Percentiles rank a stretch among this genome's conserved stretches.
Conservation (phyloP, 2,888 invertebrate genomes). For the Orthosia gothica region DNA sequence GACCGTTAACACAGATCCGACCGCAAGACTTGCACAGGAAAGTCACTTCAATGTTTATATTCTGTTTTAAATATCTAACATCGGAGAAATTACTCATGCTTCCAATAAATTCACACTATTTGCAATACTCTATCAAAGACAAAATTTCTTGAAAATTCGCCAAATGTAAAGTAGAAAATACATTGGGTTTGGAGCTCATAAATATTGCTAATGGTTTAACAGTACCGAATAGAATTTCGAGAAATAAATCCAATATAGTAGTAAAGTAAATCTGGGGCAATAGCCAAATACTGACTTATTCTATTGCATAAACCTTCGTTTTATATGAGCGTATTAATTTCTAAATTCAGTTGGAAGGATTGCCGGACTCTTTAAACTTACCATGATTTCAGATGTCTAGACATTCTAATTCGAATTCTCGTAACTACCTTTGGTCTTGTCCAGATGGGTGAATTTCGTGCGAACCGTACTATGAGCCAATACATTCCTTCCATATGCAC, state of each 20-base stretch:
- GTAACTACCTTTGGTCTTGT: background rate
- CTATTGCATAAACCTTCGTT: background rate
- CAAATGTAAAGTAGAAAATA: conserved; percentile 40
- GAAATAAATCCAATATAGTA: conserved; percentile 46
- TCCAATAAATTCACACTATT: background rate
- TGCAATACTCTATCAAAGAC: conserved; percentile 21
- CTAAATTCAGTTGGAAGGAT: background rate
- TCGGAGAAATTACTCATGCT: background rate
- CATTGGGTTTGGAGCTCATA: conserved; percentile 46
- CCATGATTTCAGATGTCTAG: background rate
- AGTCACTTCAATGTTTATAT: too few relatives aligned
- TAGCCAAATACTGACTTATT: conserved; percentile 30
- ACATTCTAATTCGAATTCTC: background rate
- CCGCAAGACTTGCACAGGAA: too few relatives aligned
- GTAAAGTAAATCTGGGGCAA: conserved; percentile 33
- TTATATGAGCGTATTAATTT: background rate
- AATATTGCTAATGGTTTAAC: conserved; percentile 59
- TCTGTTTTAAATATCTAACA: too few relatives aligned
- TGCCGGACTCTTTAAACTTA: background rate
- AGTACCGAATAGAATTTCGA: conserved; percentile 37
- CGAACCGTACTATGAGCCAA: conserved; percentile 3
- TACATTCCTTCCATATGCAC: conserved; percentile 14
- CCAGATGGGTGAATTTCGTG: background rate
- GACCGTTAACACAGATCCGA: too few relatives aligned
- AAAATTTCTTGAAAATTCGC: conserved; percentile 27